phyloP scores from a whole-genome alignment of 2,888 invertebrate genomes.

The Aphelenchoides bicaudatus region DNA sequence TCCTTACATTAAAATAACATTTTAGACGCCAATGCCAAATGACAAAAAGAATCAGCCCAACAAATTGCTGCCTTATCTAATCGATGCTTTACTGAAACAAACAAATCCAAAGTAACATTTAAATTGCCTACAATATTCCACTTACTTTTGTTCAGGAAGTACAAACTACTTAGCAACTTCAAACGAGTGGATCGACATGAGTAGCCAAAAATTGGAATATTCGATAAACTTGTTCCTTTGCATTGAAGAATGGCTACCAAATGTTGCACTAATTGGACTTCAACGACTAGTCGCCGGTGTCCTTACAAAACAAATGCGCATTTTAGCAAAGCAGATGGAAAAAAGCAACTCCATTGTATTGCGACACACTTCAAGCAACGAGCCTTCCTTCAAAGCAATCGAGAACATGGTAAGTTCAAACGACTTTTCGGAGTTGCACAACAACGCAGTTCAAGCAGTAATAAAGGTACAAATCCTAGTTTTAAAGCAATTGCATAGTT shows the following conservation, averaged over 20 bases:
- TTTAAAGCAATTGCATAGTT: background rate
- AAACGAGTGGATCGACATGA: conserved; percentile 1
- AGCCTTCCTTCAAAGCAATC: conserved; percentile 16
- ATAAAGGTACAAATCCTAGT: conserved; percentile 20
- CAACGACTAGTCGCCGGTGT: conserved; percentile 1
- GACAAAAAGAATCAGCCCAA: conserved; percentile 17
- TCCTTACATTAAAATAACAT: background rate
- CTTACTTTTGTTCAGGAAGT: conserved; percentile 15
- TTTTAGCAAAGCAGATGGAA: conserved; percentile 7
- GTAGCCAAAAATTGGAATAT: conserved; percentile 23
- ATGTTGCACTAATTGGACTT: conserved; percentile 25
- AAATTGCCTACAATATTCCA: conserved; percentile 11
- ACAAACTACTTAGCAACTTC: conserved; percentile 10
- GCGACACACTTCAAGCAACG: background rate
- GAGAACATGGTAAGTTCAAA: conserved; percentile 9
- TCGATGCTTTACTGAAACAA: conserved; percentile 27
- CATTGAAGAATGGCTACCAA: conserved; percentile 28
- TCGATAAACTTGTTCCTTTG: conserved; percentile 21
- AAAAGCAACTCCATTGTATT: conserved; percentile 11
- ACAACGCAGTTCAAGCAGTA: conserved; percentile 4
- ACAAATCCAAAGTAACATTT: conserved; percentile 28
- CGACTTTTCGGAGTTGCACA: conserved; percentile 20
- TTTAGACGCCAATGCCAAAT: background rate
- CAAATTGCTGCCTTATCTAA: conserved; percentile 15
- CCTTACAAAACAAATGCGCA: background rate